Percentiles rank a stretch among this genome's conserved stretches.
Conservation (phyloP, 2,888 invertebrate genomes). For the Cheilosia scutellata region DNA sequence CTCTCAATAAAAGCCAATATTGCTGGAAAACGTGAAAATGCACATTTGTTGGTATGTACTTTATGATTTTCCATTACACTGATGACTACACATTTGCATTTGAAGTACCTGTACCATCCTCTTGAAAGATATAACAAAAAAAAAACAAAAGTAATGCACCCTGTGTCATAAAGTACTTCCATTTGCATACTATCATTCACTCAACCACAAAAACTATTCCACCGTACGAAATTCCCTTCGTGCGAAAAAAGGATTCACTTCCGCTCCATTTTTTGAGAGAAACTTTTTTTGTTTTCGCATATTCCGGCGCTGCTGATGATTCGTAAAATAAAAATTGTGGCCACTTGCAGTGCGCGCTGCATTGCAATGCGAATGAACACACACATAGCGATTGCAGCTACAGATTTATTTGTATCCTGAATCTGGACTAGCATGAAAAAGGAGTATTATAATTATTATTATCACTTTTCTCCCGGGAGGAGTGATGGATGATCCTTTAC, state of each 20-base stretch:
- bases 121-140: too few relatives aligned
- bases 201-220: conserved; percentile 35
- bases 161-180: neutral
- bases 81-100: too few relatives aligned
- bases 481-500: conserved; percentile 43
- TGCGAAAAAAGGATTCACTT: conserved; percentile 34
- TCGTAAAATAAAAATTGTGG: conserved; percentile 46
- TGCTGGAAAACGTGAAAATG: too few relatives aligned
- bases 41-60: too few relatives aligned
- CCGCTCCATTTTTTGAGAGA: conserved; percentile 50
- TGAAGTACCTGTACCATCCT: too few relatives aligned
- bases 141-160: neutral
- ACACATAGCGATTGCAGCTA: conserved; percentile 22
- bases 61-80: too few relatives aligned
- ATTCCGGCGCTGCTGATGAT: conserved; percentile 7
- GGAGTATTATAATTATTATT: conserved; percentile 32
- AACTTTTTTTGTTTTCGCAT: conserved; percentile 8
- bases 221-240: conserved; percentile 6
- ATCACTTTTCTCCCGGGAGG: conserved; percentile 40
- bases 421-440: conserved; percentile 25
- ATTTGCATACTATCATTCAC: conserved; percentile 11
- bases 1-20: too few relatives aligned
- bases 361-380: conserved; percentile 16
- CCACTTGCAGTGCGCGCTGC: conserved; percentile 40
- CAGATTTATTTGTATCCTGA: conserved; percentile 41